Percentiles rank a stretch among this genome's conserved stretches.
Evolutionary conservation across 2,113 vertebrate species (phyloP).

Genomic region (Rattus rattus): DNA sequence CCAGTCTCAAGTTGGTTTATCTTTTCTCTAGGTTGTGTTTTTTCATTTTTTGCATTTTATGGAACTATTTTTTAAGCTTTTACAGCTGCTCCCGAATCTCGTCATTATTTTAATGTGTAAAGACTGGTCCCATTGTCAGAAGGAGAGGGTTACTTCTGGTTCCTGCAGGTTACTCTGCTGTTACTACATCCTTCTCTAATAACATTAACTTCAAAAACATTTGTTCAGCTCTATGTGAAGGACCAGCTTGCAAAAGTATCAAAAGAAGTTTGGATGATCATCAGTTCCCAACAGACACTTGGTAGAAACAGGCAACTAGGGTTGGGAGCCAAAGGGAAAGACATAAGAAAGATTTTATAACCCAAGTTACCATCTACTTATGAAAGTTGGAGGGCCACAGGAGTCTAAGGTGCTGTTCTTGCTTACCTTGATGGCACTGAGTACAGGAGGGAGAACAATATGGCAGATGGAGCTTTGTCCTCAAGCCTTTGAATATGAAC

Average conservation of each 20-base stretch:
- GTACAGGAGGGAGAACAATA: neutral
- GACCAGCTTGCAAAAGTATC: slow-evolving; percentile 51
- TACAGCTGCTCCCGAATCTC: slow-evolving; percentile 9
- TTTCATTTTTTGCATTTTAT: slow-evolving; percentile 25
- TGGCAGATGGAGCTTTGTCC: neutral
- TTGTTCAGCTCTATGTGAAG: slow-evolving; percentile 50
- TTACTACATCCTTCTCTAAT: slow-evolving; percentile 33
- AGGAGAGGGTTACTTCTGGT: slow-evolving; percentile 12
- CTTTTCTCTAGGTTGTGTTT: slow-evolving; percentile 51
- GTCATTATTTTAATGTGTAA: slow-evolving; percentile 40
- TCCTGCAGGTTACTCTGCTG: neutral
- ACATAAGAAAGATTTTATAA: slow-evolving; percentile 3
- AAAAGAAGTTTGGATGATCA: slow-evolving; percentile 62
- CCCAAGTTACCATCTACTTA: slow-evolving; percentile 22
- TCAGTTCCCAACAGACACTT: slow-evolving; percentile 56
- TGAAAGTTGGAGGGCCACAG: slow-evolving; percentile 11
- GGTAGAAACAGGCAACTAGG: slow-evolving; percentile 35
- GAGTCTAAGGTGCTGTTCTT: slow-evolving; percentile 11
- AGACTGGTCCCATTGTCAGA: slow-evolving; percentile 11
- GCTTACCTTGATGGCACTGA: slow-evolving; percentile 35
- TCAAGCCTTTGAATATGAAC: slow-evolving; percentile 6
- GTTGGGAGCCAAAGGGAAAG: slow-evolving; percentile 24
- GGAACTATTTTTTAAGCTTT: neutral
- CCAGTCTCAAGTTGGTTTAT: neutral
- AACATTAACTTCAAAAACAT: slow-evolving; percentile 65